Percentiles rank a stretch among this genome's conserved stretches.
phyloP scores from a whole-genome alignment of 2,888 invertebrate genomes.

The Drosophila formosana region DNA sequence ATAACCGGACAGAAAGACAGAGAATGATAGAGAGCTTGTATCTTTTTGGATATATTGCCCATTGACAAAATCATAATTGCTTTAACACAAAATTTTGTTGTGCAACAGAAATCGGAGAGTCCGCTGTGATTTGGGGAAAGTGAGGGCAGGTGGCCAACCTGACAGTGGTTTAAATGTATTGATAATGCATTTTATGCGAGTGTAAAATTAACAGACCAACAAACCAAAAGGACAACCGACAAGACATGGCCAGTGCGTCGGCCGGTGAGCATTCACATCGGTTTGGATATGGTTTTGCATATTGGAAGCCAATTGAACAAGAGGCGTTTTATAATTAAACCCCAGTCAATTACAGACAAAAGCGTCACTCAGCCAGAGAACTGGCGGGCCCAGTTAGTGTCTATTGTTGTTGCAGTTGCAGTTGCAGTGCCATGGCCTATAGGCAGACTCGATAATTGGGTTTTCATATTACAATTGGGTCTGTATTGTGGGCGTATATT shows the following conservation, averaged over 20 bases:
- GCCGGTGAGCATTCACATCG: constrained; percentile 1
- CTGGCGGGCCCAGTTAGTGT: constrained; percentile 5
- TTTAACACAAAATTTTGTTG: constrained; percentile 74
- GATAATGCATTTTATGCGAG: constrained; percentile 79
- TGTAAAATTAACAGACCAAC: constrained; percentile 71
- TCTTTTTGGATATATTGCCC: constrained; percentile 62
- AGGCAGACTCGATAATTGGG: constrained; percentile 73
- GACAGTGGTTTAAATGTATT: constrained; percentile 82
- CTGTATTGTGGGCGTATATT: constrained; percentile 49
- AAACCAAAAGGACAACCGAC: constrained; percentile 39
- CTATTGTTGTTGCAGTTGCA: background rate
- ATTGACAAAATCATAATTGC: constrained; percentile 83
- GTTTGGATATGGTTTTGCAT: constrained; percentile 69
- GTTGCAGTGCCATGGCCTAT: constrained; percentile 33
- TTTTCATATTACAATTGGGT: constrained; percentile 73
- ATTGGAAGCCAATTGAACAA: constrained; percentile 44
- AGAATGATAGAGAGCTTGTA: constrained; percentile 43
- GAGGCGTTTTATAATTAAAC: constrained; percentile 82
- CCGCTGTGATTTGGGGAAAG: background rate
- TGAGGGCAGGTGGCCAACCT: constrained; percentile 38
- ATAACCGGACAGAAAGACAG: background rate
- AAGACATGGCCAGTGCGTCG: constrained; percentile 37
- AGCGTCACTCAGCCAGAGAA: constrained; percentile 69
- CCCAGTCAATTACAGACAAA: constrained; percentile 82
- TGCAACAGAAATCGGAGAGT: constrained; percentile 35